Evolutionary conservation across 2,797 vertebrate genomes (phyloP), one percentile per base, ranked within the genome.

Genomic region (Sebastes reedi): DNA sequence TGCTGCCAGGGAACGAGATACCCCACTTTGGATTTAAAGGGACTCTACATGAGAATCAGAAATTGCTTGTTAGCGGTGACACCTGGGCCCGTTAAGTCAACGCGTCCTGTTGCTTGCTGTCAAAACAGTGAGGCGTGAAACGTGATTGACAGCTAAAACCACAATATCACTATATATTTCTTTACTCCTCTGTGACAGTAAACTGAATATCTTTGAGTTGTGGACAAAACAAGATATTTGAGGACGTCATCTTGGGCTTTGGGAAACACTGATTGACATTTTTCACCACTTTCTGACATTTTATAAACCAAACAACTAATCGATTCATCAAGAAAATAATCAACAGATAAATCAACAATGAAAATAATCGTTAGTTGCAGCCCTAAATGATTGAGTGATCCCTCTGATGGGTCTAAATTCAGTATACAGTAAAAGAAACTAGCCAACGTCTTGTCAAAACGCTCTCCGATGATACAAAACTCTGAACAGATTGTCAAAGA

Each of bases 401-500:
- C 68, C 74, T 87, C 82, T 82, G 87, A 88, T 90, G 77, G 77
- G 70, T 61, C 24, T 72, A 77, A 84, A 91, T 91, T 88, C 77
- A 68, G 52, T 59, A 77, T 68, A 70, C 52, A 78, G 60, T 67
- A 81, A 36, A 80, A 67, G n/a, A n/a, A n/a, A n/a, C n/a, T n/a
- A n/a, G 73, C 68, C 79, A 74, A 10, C 39, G 70, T 75, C 60
- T 87, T 55, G 12, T 60, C 13, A 20, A 70, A 84, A 73, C 76
- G 62, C 25, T 50, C 72, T 83, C 39, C 55, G 52, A 82, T 69
- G 77, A 82, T 64, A 67, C 42, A 69, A 56, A 79, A 67, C 68
- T 71, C 67, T 79, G 73, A 84, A 52, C 66, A 67, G 22, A 82
- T 78, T 83, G 83, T 81, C 61, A 73, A 39, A 52, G 59, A 52